Evolutionary conservation across 2,113 vertebrate species (phyloP).

Genomic region (Tretioscincus oriximinensis): DNA sequence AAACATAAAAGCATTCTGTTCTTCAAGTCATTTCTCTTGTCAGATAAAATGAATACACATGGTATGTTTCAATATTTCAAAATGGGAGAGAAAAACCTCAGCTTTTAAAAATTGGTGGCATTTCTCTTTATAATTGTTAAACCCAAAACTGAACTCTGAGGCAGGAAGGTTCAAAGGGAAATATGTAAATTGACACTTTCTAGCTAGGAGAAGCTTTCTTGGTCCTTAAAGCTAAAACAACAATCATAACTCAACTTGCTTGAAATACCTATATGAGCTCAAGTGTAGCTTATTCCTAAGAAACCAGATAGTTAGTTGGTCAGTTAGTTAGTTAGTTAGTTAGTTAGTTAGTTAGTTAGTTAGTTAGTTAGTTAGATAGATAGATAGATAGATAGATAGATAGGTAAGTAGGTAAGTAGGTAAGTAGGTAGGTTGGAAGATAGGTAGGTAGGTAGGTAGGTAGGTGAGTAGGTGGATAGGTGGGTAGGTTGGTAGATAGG

Average conservation of each 20-base stretch:
- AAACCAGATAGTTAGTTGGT: not conserved
- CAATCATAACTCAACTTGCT: not conserved
- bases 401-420: too few species aligned
- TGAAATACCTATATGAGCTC: not conserved
- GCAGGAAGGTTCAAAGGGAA: not conserved
- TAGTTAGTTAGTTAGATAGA: too few species aligned
- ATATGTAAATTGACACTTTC: rapidly evolving
- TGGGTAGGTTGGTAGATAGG: not conserved
- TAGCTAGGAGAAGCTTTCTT: not conserved
- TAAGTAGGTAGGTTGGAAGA: not conserved
- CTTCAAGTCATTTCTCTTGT: not conserved
- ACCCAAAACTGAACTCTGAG: not conserved
- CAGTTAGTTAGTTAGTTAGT: too few species aligned
- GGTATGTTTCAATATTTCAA: not conserved
- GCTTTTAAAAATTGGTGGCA: not conserved
- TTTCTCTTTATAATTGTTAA: not conserved
- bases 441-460: not conserved
- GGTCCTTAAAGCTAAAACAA: not conserved
- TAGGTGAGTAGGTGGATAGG: too few species aligned
- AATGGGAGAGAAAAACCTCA: not conserved
- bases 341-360: too few species aligned
- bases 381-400: too few species aligned
- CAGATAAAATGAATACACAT: not conserved
- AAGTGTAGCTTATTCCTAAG: not conserved
- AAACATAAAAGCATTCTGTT: not conserved